Conservation (phyloP, 2,113 vertebrate species). For the Oophaga pumilio region DNA sequence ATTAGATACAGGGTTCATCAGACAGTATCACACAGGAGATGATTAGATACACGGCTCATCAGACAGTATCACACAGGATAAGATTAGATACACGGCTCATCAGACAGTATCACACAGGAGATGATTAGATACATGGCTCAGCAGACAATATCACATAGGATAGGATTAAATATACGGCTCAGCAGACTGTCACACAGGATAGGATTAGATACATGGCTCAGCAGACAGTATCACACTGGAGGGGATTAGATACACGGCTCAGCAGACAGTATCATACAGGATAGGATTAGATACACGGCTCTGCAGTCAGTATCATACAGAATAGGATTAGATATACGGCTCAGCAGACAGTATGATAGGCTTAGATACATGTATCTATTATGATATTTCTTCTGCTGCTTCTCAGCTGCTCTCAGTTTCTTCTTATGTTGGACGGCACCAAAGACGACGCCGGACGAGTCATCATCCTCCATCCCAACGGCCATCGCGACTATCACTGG, state of each 20-base stretch:
- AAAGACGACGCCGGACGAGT: background rate
- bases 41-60: background rate
- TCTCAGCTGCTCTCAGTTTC: constrained; percentile 14
- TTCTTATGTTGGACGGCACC: background rate
- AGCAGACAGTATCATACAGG: background rate
- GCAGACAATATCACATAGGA: background rate
- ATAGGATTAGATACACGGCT: background rate
- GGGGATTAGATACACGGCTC: background rate
- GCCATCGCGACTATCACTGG: background rate
- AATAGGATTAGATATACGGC: background rate
- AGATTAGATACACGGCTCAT: background rate
- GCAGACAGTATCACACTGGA: background rate
- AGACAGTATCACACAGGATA: background rate
- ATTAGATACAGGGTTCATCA: background rate
- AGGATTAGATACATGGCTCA: background rate
- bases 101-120: background rate
- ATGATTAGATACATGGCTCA: background rate
- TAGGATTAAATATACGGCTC: background rate
- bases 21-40: background rate
- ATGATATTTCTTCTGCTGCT: background rate
- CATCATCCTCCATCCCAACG: background rate
- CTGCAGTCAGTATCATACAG: background rate
- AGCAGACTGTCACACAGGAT: background rate
- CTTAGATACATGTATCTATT: background rate
- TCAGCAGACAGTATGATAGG: background rate